Conservation (phyloP, 2,797 vertebrate species). For the Coccyzus lansbergi region DNA sequence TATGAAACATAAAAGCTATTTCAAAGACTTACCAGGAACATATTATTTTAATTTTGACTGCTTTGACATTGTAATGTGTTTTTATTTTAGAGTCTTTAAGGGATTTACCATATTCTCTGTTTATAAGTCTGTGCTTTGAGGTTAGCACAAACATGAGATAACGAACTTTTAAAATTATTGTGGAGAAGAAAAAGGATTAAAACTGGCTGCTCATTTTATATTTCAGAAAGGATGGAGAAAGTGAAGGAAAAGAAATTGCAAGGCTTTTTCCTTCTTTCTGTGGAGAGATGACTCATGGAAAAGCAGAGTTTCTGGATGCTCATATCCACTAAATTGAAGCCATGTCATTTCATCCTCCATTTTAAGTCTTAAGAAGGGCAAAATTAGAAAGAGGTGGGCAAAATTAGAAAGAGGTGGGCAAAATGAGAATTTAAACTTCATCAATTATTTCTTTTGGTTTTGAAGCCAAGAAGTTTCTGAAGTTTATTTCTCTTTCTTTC, state of each 20-base stretch:
- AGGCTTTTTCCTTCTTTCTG: background rate
- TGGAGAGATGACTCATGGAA: background rate
- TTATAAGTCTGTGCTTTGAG: background rate
- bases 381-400: constrained; percentile 14
- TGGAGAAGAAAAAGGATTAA: background rate
- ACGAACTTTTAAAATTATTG: background rate
- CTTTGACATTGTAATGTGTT: background rate
- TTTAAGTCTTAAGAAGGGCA: constrained; percentile 5
- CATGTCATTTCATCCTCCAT: background rate
- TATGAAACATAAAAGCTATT: constrained; percentile 24
- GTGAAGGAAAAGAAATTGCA: background rate
- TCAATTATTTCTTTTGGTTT: constrained; percentile 54
- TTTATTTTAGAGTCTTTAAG: constrained; percentile 27
- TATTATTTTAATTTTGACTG: constrained; percentile 37
- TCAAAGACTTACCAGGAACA: background rate
- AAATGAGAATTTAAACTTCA: constrained; percentile 63
- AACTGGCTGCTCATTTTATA: background rate
- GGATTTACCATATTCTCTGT: background rate
- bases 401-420: constrained; percentile 46
- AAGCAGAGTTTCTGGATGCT: background rate
- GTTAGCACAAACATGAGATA: background rate
- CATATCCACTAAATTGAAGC: constrained; percentile 39
- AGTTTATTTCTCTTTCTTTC: constrained; percentile 70
- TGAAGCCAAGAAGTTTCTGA: constrained; percentile 48
- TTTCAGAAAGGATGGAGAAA: background rate